Percentiles rank a stretch among this genome's conserved stretches.
Conservation (phyloP, 2,113 vertebrate species). For the Mungos mungo region DNA sequence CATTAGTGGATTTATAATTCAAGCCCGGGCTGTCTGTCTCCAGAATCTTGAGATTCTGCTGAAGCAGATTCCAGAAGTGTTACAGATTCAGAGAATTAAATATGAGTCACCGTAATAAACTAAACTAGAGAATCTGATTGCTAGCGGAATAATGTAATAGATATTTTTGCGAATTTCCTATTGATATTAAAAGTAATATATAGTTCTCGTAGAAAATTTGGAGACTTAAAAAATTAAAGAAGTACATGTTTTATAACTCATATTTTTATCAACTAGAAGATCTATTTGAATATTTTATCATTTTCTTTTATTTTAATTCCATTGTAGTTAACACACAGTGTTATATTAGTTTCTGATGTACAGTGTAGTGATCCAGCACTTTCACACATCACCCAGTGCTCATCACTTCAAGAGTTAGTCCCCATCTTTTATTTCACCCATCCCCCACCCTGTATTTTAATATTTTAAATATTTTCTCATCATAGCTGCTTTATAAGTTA, state of each 20-base stretch:
- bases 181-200: background rate
- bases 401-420: background rate
- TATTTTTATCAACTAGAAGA: background rate
- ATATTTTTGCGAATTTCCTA: background rate
- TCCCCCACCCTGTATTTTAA: background rate
- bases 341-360: background rate
- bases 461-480: constrained; percentile 24
- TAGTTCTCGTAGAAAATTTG: background rate
- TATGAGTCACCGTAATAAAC: background rate
- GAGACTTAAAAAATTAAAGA: background rate
- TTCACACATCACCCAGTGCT: background rate
- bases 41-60: background rate
- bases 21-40: background rate
- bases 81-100: background rate
- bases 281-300: background rate
- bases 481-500: constrained; percentile 29
- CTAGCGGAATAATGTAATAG: background rate
- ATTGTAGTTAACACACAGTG: background rate
- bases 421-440: background rate
- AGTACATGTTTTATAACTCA: background rate
- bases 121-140: background rate
- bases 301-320: background rate
- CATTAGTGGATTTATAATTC: constrained; percentile 20
- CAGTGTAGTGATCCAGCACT: background rate
- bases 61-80: background rate